phyloP scores from a whole-genome alignment of 2,888 invertebrate genomes.

The Mimumesa dahlbomi region DNA sequence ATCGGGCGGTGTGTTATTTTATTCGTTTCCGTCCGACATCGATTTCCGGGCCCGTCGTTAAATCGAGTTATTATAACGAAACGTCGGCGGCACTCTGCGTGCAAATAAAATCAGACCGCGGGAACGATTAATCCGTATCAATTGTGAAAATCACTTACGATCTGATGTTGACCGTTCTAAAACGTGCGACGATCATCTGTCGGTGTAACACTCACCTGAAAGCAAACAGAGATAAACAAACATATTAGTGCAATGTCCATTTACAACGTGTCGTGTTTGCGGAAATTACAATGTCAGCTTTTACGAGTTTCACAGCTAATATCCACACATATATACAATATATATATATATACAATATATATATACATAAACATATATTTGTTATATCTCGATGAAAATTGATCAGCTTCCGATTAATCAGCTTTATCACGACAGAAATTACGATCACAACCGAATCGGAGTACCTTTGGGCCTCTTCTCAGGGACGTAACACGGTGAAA shows the following conservation, averaged over 20 bases:
- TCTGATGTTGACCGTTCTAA: background rate
- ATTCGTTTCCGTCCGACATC: slow-evolving; percentile 2
- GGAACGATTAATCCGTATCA: too few relatives aligned
- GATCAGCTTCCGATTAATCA: too few relatives aligned
- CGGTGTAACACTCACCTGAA: background rate
- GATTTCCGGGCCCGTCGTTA: slow-evolving; percentile 1
- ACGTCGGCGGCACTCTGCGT: slow-evolving; percentile 10
- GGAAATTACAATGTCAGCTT: too few relatives aligned
- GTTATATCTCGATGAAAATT: too few relatives aligned
- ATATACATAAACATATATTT: too few relatives aligned
- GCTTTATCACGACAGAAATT: background rate
- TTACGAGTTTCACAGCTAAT: too few relatives aligned
- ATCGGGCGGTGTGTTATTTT: slow-evolving; percentile 16
- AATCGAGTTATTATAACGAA: slow-evolving; percentile 26
- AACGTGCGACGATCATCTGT: background rate
- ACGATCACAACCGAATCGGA: background rate
- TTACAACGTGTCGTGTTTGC: too few relatives aligned
- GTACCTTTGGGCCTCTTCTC: background rate
- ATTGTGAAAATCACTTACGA: background rate
- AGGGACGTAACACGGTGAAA: slow-evolving; percentile 22
- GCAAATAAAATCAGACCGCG: slow-evolving; percentile 34
- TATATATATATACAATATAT: too few relatives aligned
- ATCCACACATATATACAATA: too few relatives aligned
- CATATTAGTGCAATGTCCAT: too few relatives aligned
- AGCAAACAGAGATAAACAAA: background rate